Evolutionary conservation across 2,797 vertebrate genomes (phyloP).

Genomic region (Intellagama lesueurii): DNA sequence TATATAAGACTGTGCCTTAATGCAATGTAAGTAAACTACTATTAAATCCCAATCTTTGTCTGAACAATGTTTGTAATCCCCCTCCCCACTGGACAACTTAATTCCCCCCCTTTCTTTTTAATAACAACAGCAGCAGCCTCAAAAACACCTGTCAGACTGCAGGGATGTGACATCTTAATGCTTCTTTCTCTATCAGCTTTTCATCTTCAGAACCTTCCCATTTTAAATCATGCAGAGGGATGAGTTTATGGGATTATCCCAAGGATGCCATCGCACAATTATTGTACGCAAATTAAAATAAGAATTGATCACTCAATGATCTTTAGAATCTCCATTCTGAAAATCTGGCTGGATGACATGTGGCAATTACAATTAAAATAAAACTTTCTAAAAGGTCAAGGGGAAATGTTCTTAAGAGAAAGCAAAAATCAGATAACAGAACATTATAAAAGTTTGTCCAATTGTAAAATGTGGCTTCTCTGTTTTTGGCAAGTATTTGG

Average conservation of each 20-base stretch:
- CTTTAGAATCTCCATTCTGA: too few species aligned
- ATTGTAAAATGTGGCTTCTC: neutral
- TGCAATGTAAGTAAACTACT: too few species aligned
- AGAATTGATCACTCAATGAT: too few species aligned
- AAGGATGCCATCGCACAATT: too few species aligned
- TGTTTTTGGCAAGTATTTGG: neutral
- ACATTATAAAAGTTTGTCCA: neutral
- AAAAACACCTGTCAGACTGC: too few species aligned
- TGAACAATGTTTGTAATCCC: neutral
- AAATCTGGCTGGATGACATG: too few species aligned
- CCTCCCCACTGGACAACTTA: neutral
- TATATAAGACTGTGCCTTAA: neutral
- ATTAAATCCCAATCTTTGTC: neutral
- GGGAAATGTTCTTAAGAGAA: neutral
- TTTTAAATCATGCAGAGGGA: too few species aligned
- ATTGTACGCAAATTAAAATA: too few species aligned
- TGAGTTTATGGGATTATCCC: too few species aligned
- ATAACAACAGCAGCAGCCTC: neutral
- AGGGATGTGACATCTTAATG: neutral
- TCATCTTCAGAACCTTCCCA: too few species aligned
- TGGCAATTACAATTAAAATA: neutral
- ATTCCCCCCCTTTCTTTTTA: neutral
- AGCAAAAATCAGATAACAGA: neutral
- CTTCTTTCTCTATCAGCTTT: too few species aligned
- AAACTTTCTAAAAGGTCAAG: neutral